Conservation (phyloP, 1,140 invertebrate genomes). For the Augochlora pura region DNA sequence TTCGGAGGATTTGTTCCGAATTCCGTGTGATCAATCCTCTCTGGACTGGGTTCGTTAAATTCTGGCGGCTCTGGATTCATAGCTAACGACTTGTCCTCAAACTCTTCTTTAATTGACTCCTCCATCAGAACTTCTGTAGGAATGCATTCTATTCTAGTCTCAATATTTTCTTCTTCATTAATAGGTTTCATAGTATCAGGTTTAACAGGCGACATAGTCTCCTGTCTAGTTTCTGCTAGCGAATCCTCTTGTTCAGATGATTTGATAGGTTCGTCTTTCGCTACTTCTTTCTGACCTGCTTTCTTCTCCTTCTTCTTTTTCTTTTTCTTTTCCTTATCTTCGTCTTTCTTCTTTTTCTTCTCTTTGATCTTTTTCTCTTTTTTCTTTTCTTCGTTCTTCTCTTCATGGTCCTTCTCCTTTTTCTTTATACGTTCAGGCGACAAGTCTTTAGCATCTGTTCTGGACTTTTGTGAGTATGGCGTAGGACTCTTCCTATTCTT, state of each 20-base stretch:
- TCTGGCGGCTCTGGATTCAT: conserved; percentile 78
- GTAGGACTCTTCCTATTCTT: conserved; percentile 71
- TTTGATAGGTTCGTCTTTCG: conserved; percentile 73
- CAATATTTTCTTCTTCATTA: conserved; percentile 53
- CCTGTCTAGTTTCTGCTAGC: conserved; percentile 43
- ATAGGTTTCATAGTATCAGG: conserved; percentile 29
- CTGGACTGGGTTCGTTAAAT: conserved; percentile 56
- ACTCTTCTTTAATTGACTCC: conserved; percentile 65
- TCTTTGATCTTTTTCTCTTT: conserved; percentile 81
- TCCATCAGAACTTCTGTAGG: conserved; percentile 30
- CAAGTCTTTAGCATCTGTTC: conserved; percentile 68
- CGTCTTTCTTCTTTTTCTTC: conserved; percentile 79
- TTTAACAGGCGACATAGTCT: conserved; percentile 44
- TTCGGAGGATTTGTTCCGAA: conserved; percentile 75
- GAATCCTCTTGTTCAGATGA: conserved; percentile 50
- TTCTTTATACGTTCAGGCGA: conserved; percentile 76
- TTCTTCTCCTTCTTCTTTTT: conserved; percentile 80
- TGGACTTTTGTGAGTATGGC: conserved; percentile 68
- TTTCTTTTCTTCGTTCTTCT: conserved; percentile 78
- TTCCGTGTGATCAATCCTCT: conserved; percentile 64
- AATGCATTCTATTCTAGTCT: conserved; percentile 55
- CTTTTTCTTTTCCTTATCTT: conserved; percentile 80
- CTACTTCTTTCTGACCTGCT: conserved; percentile 73
- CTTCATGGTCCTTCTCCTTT: conserved; percentile 77
- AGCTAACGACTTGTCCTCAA: conserved; percentile 74